A percentile compares a stretch with the other conserved stretches of the same genome.
Evolutionary conservation across 2,113 vertebrate genomes (phyloP).

Genomic region (Corythoichthys intestinalis): DNA sequence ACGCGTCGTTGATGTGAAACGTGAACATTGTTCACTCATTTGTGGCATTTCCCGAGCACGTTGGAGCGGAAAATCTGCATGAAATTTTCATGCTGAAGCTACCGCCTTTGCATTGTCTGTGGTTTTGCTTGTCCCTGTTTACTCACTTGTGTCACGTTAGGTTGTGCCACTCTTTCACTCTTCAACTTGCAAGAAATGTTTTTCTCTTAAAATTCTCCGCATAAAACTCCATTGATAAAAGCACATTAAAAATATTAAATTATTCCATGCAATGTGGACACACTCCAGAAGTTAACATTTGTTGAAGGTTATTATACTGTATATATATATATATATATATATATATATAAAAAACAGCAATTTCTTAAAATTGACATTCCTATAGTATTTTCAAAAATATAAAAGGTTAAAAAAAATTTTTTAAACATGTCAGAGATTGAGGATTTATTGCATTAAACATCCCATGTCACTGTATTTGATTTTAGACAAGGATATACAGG

Average conservation of each 20-base stretch:
- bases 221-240: background rate
- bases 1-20: constrained; percentile 16
- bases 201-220: background rate
- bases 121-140: constrained; percentile 22
- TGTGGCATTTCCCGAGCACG: constrained; percentile 25
- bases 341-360: background rate
- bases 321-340: too few species aligned
- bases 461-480: background rate
- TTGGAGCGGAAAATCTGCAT: constrained; percentile 13
- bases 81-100: constrained; percentile 33
- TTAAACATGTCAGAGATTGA: background rate
- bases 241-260: background rate
- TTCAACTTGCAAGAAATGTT: background rate
- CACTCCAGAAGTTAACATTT: background rate
- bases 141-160: constrained; percentile 10
- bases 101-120: constrained; percentile 13
- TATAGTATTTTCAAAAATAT: background rate
- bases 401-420: background rate
- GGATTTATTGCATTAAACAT: background rate
- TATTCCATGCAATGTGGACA: background rate
- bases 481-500: background rate
- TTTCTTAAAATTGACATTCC: background rate
- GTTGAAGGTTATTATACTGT: background rate
- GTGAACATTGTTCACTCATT: constrained; percentile 51
- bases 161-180: background rate